Evolutionary conservation across 2,113 vertebrate species (phyloP), one percentile per base, ranked within the genome.

Genomic region (Bufo bufo): DNA sequence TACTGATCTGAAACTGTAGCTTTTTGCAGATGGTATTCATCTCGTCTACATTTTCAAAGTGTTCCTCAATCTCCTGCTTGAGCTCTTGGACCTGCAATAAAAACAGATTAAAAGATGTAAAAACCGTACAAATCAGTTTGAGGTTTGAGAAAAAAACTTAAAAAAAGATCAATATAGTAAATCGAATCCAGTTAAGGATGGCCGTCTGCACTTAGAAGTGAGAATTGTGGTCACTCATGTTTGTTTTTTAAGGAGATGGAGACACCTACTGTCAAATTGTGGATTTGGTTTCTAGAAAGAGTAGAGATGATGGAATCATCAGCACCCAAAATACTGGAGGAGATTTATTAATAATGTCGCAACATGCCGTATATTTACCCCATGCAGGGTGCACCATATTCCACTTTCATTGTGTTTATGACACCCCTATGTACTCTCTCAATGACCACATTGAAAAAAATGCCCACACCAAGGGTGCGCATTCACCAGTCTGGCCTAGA

Each of bases 1-100:
- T 98, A 92, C 97, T 99, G 82, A 99, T 94, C 59, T 97, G 95
- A 77, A 95, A 95, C 80, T 98, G 97, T 52, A 99, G 94, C 90
- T 97, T 97, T 93, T 96, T 96, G 90, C 96, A 97, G 87, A 97
- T 95, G 13, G 93, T 93, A 89, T 95, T 96, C 91, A 98, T 94
- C 91, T 96, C 96, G 75, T 98, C 98, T 87, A 98, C 95, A 11
- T 90, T 90, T 89, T 94, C 94, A 52, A 93, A 92, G 11, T 95
- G 94, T 77, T 95, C 92, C 23, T 90, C 93, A 86, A 99, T 95
- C 88, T 97, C 97, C 79, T 96, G 93, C 92, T 97, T 99, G 10
- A 96, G 95, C 1, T 92, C 92, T 89, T 92, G 83, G 77, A 97
- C 94, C 98, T 99, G 92, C 14, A 61, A 90, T 82, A 91, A 74